Evolutionary conservation across 2,888 invertebrate genomes (phyloP), one percentile per base, ranked within the genome.

Genomic region (Drosophila colorata): DNA sequence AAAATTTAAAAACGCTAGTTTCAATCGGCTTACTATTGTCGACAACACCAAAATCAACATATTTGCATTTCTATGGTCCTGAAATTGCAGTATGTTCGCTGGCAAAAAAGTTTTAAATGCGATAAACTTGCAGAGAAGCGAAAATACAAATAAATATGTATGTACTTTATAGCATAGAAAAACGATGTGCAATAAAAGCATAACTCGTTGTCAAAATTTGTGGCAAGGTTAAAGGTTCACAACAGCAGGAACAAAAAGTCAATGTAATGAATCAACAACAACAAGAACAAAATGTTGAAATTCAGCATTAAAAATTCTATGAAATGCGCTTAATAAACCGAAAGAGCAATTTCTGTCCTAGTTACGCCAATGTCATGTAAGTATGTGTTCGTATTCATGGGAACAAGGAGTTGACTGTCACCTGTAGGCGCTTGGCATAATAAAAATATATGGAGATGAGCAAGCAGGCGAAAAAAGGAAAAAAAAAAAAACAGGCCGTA

Each of bases 241-340:
- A 44, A 18, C 5, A 46, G 25, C 47, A 18, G 11, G 14, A 38
- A 13, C 16, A 35, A 31, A 33, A 13, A 33, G 33, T 33, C 33
- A 33, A 31, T 31, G 2, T 2, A 8, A 28, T 8, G 28, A 28
- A 28, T 8, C 28, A 28, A 28, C 28, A 28, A 28, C 18, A 23
- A 41, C 35, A 20, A 18, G 16, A 43, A 18, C 56, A 56, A 61
- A 40, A 31, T 46, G 35, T 58, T 33, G 1, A 48, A 58, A 46
- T 41, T 64, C 44, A 18, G 77, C 80, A 79, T 78, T 82, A 66
- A 63, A 66, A 66, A 61, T 66, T 64, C 49, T 60, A 64, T 67
- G 64, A 83, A 80, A 77, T 68, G 59, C 65, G 65, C 57, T 73
- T 77, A 73, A 78, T 80, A 83, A 72, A 69, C 74, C 61, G 74